phyloP scores from a whole-genome alignment of 2,888 invertebrate species.

The Eupithecia vulgata region DNA sequence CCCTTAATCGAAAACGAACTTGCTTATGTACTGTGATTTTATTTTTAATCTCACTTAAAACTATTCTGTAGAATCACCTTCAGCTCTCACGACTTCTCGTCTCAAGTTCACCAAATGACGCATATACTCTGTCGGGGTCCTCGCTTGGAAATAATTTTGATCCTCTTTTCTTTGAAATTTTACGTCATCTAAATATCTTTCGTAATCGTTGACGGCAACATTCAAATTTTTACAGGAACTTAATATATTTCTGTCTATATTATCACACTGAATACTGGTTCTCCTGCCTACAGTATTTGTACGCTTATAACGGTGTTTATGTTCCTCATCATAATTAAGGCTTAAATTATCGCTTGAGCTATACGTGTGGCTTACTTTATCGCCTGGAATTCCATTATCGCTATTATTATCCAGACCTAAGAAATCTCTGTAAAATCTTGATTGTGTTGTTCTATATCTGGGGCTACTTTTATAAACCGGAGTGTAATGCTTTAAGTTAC shows the following conservation, averaged over 20 bases:
- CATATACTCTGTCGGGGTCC: slow-evolving; percentile 83
- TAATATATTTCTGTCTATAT: slow-evolving; percentile 61
- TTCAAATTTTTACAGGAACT: slow-evolving; percentile 69
- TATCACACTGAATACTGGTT: slow-evolving; percentile 49
- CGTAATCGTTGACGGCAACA: slow-evolving; percentile 62
- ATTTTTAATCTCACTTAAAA: neutral
- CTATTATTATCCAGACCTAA: slow-evolving; percentile 50
- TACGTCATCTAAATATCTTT: slow-evolving; percentile 58
- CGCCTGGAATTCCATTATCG: slow-evolving; percentile 21
- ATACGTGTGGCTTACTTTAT: slow-evolving; percentile 37
- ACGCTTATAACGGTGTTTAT: slow-evolving; percentile 44
- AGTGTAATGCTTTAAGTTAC: slow-evolving; percentile 49
- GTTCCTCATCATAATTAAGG: slow-evolving; percentile 37
- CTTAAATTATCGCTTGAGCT: slow-evolving; percentile 46
- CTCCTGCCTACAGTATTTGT: slow-evolving; percentile 48
- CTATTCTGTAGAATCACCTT: slow-evolving; percentile 67
- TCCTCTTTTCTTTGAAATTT: slow-evolving; percentile 42
- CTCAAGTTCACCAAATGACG: slow-evolving; percentile 83
- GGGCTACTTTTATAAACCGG: slow-evolving; percentile 58
- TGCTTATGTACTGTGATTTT: neutral
- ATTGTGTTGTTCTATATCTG: slow-evolving; percentile 55
- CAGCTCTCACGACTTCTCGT: slow-evolving; percentile 80
- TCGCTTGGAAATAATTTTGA: slow-evolving; percentile 33
- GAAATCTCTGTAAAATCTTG: slow-evolving; percentile 59
- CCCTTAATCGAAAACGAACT: neutral